Base-by-base conservation (phyloP, 35 echinoderm and acorn worm species). In the Lytechinus variegatus region DNA sequence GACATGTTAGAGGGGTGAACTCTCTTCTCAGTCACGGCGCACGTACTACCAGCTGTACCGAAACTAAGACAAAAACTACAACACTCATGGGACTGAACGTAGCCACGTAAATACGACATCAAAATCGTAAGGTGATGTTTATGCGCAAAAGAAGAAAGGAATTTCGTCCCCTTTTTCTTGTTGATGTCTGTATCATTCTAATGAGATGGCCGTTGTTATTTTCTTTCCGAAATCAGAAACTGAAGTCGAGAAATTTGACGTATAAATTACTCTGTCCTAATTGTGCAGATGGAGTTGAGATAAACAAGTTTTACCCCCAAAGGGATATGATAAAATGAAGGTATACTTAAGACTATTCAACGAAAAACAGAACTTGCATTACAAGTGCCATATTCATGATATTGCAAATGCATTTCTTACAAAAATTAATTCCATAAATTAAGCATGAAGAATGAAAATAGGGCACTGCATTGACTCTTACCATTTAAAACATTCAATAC, bases 41-140 rank as follows among this genome's bases (percentile, higher is more conserved):
- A 79, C 66, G 66, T 79, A 79, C 57, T 12, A 16, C 66, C 66
- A 13, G 13, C 66, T 79, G 7, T 51, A 90, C 88, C 88, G 88
- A 90, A 90, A 90, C 88, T 90, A 54, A 52, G 88, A 90, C 28
- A 90, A 90, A 44, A 54, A 90, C 66, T 90, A 90, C 88, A 52
- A 54, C 88, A 90, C 88, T 90, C 88, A 90, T 21, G 88, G 88
- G 88, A 90, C 10, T 90, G 52, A 90, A 44, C 29, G 5, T 12
- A 90, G 88, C 88, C 88, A 21, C 88, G 52, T 90, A 90, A 90
- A 90, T 90, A 90, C 88, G 88, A 90, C 88, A 16, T 33, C 16
- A 90, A 90, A 90, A 79, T 79, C 12, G 19, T 79, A 79, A 79
- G 66, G 66, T 79, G 66, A 79, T 79, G 66, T 79, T 79, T 79